A percentile compares a stretch with the other conserved stretches of the same genome.
Conservation (phyloP, 2,888 invertebrate genomes). For the Philereme vetulata region DNA sequence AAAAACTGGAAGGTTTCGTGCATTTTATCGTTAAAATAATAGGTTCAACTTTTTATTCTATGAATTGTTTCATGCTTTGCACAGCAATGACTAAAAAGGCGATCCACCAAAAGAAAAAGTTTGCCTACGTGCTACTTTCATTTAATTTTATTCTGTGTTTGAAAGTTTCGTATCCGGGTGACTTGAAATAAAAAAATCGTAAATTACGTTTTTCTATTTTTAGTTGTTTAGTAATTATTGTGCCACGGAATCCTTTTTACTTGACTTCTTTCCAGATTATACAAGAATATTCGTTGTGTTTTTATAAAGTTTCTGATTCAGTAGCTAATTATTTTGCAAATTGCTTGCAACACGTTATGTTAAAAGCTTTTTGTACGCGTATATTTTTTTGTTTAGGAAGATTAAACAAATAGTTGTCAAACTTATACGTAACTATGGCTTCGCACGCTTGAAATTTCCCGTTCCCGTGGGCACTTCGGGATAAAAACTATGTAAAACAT, state of each 20-base stretch:
- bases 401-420: no score
- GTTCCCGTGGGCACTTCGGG: no score
- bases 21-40: constrained; percentile 2
- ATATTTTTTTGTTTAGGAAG: no score
- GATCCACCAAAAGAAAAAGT: constrained; percentile 5
- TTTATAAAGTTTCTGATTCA: no score
- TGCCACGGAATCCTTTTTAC: constrained; percentile 26
- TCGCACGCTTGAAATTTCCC: no score
- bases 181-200: constrained; percentile 29
- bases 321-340: no score
- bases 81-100: constrained; percentile 15
- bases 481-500: no score
- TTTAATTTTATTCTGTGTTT: constrained; percentile 9
- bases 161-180: constrained; percentile 41
- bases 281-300: not conserved
- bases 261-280: constrained; percentile 6
- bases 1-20: not conserved
- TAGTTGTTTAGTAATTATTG: constrained; percentile 47
- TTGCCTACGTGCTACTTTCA: not conserved
- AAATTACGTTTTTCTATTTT: constrained; percentile 40
- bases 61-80: constrained; percentile 12
- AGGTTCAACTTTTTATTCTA: constrained; percentile 6
- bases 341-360: no score
- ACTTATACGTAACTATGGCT: no score
- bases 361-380: no score